Evolutionary conservation across 2,113 vertebrate species (phyloP).

Genomic region (Chroicocephalus ridibundus): DNA sequence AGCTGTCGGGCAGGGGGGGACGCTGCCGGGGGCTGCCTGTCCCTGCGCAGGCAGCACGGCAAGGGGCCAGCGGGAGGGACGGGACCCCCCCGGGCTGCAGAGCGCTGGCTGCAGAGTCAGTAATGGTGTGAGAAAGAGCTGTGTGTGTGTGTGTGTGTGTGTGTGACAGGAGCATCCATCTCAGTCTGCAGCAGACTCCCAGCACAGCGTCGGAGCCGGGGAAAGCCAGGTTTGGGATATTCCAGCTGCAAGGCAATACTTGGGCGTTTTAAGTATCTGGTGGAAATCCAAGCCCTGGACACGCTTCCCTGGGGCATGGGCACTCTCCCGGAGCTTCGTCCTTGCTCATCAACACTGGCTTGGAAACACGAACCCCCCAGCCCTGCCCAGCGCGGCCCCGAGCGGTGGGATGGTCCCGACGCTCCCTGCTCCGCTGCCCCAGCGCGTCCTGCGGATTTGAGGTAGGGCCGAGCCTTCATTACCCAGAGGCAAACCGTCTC

Average conservation of each 20-base stretch:
- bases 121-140: background rate
- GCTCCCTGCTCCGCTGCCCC: background rate
- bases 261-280: background rate
- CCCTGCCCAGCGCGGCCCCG: background rate
- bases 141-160: accelerated
- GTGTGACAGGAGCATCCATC: background rate
- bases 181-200: background rate
- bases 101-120: background rate
- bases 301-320: accelerated
- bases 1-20: background rate
- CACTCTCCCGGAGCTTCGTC: background rate
- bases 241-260: background rate
- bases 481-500: background rate
- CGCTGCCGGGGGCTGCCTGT: background rate
- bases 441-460: background rate
- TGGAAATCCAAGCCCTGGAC: background rate
- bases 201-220: accelerated
- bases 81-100: accelerated
- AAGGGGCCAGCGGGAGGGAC: accelerated
- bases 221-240: background rate
- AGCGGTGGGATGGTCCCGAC: background rate
- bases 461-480: background rate
- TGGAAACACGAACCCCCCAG: background rate
- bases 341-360: accelerated
- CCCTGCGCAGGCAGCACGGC: accelerated